Base-by-base conservation (phyloP, 2,888 invertebrate genomes). In the Machimus rusticus region DNA sequence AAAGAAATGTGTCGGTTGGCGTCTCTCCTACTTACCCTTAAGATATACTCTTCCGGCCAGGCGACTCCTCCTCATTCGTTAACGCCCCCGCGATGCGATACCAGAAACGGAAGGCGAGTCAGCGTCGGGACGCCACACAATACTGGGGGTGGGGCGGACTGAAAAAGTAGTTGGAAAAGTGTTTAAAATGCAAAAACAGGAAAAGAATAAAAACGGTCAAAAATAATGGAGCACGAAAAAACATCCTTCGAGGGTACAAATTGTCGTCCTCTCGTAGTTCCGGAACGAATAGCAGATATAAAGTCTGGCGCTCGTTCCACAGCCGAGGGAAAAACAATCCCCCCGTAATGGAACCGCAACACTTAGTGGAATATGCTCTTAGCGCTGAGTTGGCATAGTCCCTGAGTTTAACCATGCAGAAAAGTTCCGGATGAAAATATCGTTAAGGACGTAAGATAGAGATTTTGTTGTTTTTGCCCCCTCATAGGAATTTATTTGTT, bases 391-490 rank as follows among this genome's bases (percentile, higher is more conserved):
- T 77, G 51, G 31, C 74, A 55, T 77, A 31, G 86, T 82, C 82
- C 31, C 46, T 28, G 28, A 19, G 55, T 23, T 86, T 77, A 86
- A 77, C 86, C 86, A 86, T 86, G 86, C 37, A 51, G 86, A 86
- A 86, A 86, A 86, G 86, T 86, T 86, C 86, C 76, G 86, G 86
- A 86, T 86, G 86, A 86, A 86, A 86, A 86, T 86, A 77, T 86
- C 77, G 34, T 77, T 77, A 77, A 77, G 85, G 39, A 74, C 51
- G 34, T 43, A 43, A 74, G 85, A 85, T 85, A 74, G 74, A 23
- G 74, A 74, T 66, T 85, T 31, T 14, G 31, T 19, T 82, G 34
- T 39, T 82, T 82, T 82, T 82, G 16, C 57, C 55, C 37, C 43
- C 16, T 23, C 16, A 4, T 34, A 28, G 16, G 37, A 76, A 57